phyloP scores from a whole-genome alignment of 2,797 vertebrate species.

The Meda fulgida region DNA sequence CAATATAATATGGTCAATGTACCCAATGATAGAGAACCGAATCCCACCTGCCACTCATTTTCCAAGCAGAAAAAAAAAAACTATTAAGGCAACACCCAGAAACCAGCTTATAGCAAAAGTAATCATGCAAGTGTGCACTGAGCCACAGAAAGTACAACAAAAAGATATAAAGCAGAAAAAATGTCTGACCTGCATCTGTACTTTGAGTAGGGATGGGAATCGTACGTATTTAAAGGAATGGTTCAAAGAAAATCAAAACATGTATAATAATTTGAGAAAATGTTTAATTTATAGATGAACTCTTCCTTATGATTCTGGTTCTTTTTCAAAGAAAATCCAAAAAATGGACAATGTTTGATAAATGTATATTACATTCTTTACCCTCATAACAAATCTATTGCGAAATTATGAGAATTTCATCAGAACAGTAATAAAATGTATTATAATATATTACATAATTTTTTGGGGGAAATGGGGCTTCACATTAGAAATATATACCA shows the following conservation, averaged over 20 bases:
- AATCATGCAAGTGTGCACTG: not conserved
- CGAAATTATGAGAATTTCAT: not conserved
- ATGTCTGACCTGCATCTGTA: not conserved
- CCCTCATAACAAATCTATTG: not conserved
- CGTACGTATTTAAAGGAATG: not conserved
- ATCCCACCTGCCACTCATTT: constrained; percentile 38
- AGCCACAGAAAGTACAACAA: not conserved
- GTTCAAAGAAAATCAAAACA: not conserved
- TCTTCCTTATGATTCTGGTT: not conserved
- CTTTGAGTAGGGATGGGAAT: not conserved
- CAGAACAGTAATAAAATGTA: not conserved
- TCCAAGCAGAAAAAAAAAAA: constrained; percentile 26
- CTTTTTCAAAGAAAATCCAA: not conserved
- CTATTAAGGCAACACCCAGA: constrained; percentile 29
- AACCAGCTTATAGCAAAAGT: not conserved
- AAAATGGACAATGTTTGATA: not conserved
- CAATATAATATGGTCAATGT: constrained; percentile 70
- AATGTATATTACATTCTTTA: not conserved
- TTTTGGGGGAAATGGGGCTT: not conserved
- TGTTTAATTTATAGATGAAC: not conserved
- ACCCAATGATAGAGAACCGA: constrained; percentile 58
- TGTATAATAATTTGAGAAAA: not conserved
- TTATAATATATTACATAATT: not conserved
- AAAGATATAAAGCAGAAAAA: not conserved
- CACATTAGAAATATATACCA: not conserved